Evolutionary conservation across 2,888 invertebrate species (phyloP).

Genomic region (Cephonodes hylas): DNA sequence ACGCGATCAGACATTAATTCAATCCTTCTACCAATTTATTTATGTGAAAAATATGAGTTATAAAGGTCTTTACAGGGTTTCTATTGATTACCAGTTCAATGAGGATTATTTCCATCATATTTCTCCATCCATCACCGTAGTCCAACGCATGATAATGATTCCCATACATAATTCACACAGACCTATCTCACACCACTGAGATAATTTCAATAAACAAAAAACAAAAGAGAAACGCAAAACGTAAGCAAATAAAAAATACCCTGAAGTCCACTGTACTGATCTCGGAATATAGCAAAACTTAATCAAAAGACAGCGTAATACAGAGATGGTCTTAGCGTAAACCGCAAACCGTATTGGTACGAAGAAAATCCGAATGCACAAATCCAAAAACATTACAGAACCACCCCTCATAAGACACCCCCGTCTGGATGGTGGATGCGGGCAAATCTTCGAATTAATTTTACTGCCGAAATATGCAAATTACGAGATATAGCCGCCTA

Average conservation of each 20-base stretch:
- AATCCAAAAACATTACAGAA: slow-evolving; percentile 66
- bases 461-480: slow-evolving; percentile 82
- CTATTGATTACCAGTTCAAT: no score
- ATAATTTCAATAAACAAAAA: not conserved
- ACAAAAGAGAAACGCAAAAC: not conserved
- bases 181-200: not conserved
- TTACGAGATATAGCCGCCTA: slow-evolving; percentile 77
- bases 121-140: not conserved
- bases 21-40: no score
- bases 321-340: slow-evolving; percentile 39
- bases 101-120: no score
- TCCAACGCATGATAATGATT: not conserved
- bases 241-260: not conserved
- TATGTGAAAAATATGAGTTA: no score
- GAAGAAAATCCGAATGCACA: slow-evolving; percentile 66
- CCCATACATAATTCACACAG: not conserved
- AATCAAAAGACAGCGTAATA: slow-evolving; percentile 44
- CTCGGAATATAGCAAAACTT: slow-evolving; percentile 19
- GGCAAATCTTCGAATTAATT: slow-evolving; percentile 83
- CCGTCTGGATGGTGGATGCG: slow-evolving; percentile 68
- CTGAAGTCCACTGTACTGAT: not conserved
- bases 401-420: slow-evolving; percentile 42
- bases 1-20: no score
- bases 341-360: slow-evolving; percentile 55
- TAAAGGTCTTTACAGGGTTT: no score